These are phyloP conservation scores for Rhodeus uyekii DNA, from an alignment of 2,797 vertebrate species.

Conservation along the genomic window DNA sequence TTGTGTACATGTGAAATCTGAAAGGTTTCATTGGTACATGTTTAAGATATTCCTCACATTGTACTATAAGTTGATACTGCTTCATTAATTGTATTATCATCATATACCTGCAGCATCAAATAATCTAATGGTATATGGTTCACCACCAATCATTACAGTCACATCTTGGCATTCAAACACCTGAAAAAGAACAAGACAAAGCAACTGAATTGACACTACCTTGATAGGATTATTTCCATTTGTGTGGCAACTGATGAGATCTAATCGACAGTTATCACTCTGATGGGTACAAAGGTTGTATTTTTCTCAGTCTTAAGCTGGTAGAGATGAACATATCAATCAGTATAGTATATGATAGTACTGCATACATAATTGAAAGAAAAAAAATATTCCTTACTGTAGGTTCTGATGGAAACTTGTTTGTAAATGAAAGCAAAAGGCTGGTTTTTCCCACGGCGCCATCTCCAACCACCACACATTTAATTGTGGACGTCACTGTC, in stretches of 20 bases:
- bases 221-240: not conserved
- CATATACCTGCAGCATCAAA: slow-evolving; percentile 81
- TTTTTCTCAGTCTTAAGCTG: not conserved
- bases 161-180: slow-evolving; percentile 84
- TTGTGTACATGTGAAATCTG: not conserved
- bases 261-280: not conserved
- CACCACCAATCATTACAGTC: slow-evolving; percentile 82
- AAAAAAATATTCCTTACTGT: slow-evolving; percentile 72
- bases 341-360: not conserved
- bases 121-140: slow-evolving; percentile 80
- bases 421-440: slow-evolving; percentile 84
- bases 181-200: slow-evolving; percentile 55
- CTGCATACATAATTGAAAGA: not conserved
- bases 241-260: not conserved
- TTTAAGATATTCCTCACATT: not conserved
- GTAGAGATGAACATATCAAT: not conserved
- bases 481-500: slow-evolving; percentile 81
- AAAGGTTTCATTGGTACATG: not conserved
- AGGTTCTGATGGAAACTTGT: slow-evolving; percentile 83
- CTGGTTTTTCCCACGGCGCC: slow-evolving; percentile 85
- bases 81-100: not conserved
- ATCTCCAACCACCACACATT: slow-evolving; percentile 84
- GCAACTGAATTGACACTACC: not conserved
- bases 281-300: not conserved
- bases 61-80: not conserved